Base-by-base conservation (phyloP, 1,140 invertebrate species). In the Monochamus saltuarius region DNA sequence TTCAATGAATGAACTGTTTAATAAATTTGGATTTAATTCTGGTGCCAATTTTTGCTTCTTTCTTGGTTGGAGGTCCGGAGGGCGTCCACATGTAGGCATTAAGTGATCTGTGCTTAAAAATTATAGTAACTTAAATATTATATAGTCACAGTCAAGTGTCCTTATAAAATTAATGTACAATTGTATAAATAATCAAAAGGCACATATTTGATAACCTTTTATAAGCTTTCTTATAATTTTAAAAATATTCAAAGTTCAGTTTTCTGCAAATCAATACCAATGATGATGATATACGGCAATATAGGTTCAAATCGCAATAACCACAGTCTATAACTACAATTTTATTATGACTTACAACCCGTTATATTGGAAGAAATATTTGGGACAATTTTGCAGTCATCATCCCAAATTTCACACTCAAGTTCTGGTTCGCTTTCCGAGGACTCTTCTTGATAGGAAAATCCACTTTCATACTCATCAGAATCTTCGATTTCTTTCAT, bases 361-460 rank as follows among this genome's bases (percentile, higher is more conserved):
- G 59, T 70, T 34, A 66, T 19, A 50, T 42, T 40, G 34, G 51
- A 50, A 38, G 29, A 29, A 29, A 19, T 1, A 36, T 49, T 49
- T 2, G 19, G n/a, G 8, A 52, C 16, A 43, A 72, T 61, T 58
- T 57, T 65, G 59, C 64, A 69, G 52, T 70, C 68, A 37, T 65
- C 49, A 58, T 75, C 73, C 70, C 73, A 75, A 29, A 45, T 3
- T 16, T 69, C 60, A 56, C 71, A 71, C 35, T 75, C 72, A 16
- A 65, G 13, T 50, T 75, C 73, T 11, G 70, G 61, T 61, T 75
- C 73, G 62, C 64, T 71, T 52, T 71, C 72, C 0, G 70, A 72
- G 7, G 61, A 65, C 22, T 72, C 70, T 61, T 67, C 68, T 56
- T 56, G 49, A 19, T 59, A 61, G 13, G 45, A 22, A 34, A 65